Evolutionary conservation across 2,888 invertebrate species (phyloP), one percentile per base, ranked within the genome.

Genomic region (Lottia gigantea): DNA sequence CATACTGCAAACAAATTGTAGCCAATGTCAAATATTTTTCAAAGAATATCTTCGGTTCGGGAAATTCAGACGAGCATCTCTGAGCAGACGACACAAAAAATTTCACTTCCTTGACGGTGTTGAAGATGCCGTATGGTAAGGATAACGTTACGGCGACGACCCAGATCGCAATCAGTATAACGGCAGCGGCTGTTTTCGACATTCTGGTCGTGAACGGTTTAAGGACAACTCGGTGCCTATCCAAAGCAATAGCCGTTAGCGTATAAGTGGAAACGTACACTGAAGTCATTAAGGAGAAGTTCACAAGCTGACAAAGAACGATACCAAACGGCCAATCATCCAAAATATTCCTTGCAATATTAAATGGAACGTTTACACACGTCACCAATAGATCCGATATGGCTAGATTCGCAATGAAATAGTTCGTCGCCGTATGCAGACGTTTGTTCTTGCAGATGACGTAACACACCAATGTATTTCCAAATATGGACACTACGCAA

Each of bases 261-360:
- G 90, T 90, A 76, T 89, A 88, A 4, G 89, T 89, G 0, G 89
- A 89, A n/a, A 89, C 89, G 77, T 90, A 90, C 2, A 88, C 88
- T 2, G 88, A 87, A 14, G 85, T 82, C 69, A 89, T 88, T 66
- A 89, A 86, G 4, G 89, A 86, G 68, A 89, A 87, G 64, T 89
- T 89, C 31, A 89, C 86, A 55, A 88, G 73, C 46, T 85, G 85
- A 77, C 90, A 90, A 75, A 89, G 82, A 61, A 86, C 80, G 15
- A 82, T 78, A 0, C 90, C 90, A 74, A 90, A 89, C 3, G 88
- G 88, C 90, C 90, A 90, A 62, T 89, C 88, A 11, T 83, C 81
- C 64, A 89, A 68, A 40, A 90, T 78, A 46, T 88, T 82, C 14
- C 89, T 78, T 1, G 86, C 86, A 16, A 89, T 84, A 76, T 88